These are phyloP conservation scores for Thamnophis sirtalis DNA, from an alignment of 2,113 vertebrate genomes.

Conservation along the genomic window DNA sequence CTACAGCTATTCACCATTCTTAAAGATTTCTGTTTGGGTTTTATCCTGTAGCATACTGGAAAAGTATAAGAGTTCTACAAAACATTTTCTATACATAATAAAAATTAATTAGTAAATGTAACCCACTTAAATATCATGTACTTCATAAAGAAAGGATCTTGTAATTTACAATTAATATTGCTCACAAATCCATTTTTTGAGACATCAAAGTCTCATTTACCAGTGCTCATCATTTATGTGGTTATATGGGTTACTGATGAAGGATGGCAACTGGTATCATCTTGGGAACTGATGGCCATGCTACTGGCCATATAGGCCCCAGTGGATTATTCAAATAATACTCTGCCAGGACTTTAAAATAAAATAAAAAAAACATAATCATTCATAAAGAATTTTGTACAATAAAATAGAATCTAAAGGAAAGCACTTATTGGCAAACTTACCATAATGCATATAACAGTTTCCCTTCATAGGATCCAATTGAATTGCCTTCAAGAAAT, in stretches of 20 bases:
- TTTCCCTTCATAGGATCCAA: slow-evolving; percentile 96
- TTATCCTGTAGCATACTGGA: neutral
- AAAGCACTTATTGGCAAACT: slow-evolving; percentile 54
- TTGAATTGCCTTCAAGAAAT: slow-evolving; percentile 94
- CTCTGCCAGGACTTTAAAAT: slow-evolving; percentile 24
- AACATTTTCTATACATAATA: neutral
- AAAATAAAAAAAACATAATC: slow-evolving; percentile 34
- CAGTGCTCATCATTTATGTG: neutral
- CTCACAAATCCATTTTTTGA: neutral
- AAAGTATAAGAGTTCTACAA: neutral
- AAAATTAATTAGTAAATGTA: neutral
- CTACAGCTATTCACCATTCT: neutral
- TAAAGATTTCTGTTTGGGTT: neutral
- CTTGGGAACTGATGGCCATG: neutral
- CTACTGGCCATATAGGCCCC: neutral
- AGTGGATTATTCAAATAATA: slow-evolving; percentile 21
- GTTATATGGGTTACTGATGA: neutral
- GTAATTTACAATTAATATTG: neutral
- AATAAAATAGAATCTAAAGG: slow-evolving; percentile 7
- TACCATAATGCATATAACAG: slow-evolving; percentile 99
- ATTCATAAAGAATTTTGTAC: slow-evolving; percentile 26
- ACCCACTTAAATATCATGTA: slow-evolving; percentile 16
- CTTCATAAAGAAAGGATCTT: slow-evolving; percentile 19
- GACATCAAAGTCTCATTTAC: neutral
- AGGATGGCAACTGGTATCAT: neutral